Percentiles rank a stretch among this genome's conserved stretches.
These are phyloP conservation scores for Phoeniculus purpureus DNA, from an alignment of 2,797 vertebrate genomes.

Conservation along the genomic window DNA sequence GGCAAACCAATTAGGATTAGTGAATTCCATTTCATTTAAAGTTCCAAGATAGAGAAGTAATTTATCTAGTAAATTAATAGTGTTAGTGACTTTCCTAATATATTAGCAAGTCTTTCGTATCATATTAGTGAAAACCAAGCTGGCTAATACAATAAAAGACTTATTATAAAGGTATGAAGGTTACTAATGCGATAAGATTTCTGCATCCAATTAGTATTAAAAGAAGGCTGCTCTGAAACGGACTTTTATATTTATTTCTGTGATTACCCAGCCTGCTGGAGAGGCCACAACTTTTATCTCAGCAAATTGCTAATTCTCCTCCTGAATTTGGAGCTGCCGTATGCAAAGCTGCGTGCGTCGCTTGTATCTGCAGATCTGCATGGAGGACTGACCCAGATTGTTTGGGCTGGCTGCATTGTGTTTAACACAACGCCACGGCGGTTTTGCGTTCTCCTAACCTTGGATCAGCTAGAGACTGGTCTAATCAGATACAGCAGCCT, in stretches of 20 bases:
- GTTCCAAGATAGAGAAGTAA: slow-evolving; percentile 82
- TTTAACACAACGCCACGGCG: slow-evolving; percentile 48
- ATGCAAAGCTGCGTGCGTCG: neutral
- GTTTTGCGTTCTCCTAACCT: slow-evolving; percentile 59
- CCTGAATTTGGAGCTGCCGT: neutral
- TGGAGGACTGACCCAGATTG: slow-evolving; percentile 28
- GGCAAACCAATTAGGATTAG: slow-evolving; percentile 85
- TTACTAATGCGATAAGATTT: slow-evolving; percentile 73
- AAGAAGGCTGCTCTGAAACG: slow-evolving; percentile 46
- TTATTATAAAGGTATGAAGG: slow-evolving; percentile 76
- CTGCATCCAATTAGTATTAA: slow-evolving; percentile 72
- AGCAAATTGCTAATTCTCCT: slow-evolving; percentile 45
- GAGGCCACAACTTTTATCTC: slow-evolving; percentile 59
- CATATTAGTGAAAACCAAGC: slow-evolving; percentile 82
- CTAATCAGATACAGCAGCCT: slow-evolving; percentile 66
- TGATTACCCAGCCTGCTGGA: slow-evolving; percentile 10
- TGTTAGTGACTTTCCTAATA: slow-evolving; percentile 80
- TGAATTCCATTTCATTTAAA: slow-evolving; percentile 85
- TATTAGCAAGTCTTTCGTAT: slow-evolving; percentile 77
- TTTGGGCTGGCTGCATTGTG: slow-evolving; percentile 22
- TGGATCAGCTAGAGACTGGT: slow-evolving; percentile 41
- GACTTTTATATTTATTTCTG: slow-evolving; percentile 65
- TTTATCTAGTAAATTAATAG: slow-evolving; percentile 85
- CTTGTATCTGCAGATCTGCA: slow-evolving; percentile 26
- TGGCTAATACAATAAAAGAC: slow-evolving; percentile 77